Evolutionary conservation across 2,113 vertebrate genomes (phyloP).

Genomic region (Chamaea fasciata): DNA sequence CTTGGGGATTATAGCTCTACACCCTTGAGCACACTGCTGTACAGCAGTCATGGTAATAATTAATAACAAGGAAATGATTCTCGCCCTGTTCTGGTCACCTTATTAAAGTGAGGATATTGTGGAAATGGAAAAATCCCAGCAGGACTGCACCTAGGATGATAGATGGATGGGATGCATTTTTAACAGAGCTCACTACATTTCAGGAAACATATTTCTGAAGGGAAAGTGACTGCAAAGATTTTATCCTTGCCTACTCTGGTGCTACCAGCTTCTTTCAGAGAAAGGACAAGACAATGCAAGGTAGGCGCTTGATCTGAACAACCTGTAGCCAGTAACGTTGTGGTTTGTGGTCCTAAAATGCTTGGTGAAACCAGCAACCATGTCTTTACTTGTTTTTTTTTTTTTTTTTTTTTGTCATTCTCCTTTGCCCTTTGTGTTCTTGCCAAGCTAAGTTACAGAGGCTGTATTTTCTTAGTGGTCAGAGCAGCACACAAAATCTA

Average conservation of each 20-base stretch:
- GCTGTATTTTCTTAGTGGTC: background rate
- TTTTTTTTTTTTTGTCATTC: background rate
- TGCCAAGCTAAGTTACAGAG: background rate
- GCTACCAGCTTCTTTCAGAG: background rate
- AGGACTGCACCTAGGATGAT: slow-evolving; percentile 59
- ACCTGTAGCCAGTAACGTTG: background rate
- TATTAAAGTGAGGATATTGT: slow-evolving; percentile 68
- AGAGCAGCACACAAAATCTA: background rate
- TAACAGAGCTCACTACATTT: slow-evolving; percentile 59
- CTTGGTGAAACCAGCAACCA: background rate
- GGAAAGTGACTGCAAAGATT: slow-evolving; percentile 9
- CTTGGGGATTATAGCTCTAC: slow-evolving; percentile 43
- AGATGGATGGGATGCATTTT: slow-evolving; percentile 66
- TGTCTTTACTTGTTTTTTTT: background rate
- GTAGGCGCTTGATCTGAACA: background rate
- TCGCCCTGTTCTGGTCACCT: slow-evolving; percentile 64
- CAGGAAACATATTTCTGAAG: slow-evolving; percentile 49
- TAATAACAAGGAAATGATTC: slow-evolving; percentile 70
- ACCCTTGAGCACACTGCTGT: slow-evolving; percentile 56
- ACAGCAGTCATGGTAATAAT: slow-evolving; percentile 61
- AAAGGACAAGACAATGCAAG: background rate
- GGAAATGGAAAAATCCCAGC: slow-evolving; percentile 70
- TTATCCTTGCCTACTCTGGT: background rate
- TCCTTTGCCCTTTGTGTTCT: background rate
- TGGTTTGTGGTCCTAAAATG: background rate